These are phyloP conservation scores for Drosophila kanekoi DNA, from an alignment of 2,888 invertebrate species.

Conservation along the genomic window DNA sequence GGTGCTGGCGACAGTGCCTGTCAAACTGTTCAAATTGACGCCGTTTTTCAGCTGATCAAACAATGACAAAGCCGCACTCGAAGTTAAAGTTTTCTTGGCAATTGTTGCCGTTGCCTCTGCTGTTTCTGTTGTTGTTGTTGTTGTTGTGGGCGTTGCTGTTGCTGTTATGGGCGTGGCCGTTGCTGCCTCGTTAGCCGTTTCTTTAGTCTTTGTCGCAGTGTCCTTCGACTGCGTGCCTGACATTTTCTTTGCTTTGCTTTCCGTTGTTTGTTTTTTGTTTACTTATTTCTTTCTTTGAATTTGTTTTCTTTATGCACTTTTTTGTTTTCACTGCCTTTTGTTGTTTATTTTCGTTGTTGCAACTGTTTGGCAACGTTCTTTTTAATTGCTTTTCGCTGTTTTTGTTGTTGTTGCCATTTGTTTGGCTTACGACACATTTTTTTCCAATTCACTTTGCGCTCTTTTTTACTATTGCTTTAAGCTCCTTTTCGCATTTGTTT, in stretches of 20 bases:
- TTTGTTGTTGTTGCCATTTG: constrained; percentile 36
- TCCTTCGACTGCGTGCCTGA: constrained; percentile 53
- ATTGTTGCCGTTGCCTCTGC: constrained; percentile 27
- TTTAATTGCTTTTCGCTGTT: constrained; percentile 31
- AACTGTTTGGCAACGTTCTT: constrained; percentile 33
- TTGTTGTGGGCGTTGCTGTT: constrained; percentile 19
- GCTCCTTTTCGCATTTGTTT: constrained; percentile 15
- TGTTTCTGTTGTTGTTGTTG: constrained; percentile 12
- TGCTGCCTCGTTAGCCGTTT: constrained; percentile 29
- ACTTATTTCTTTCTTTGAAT: constrained; percentile 2
- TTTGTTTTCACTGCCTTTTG: constrained; percentile 22
- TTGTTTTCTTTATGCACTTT: constrained; percentile 47
- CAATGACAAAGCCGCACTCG: constrained; percentile 71
- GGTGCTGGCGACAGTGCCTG: constrained; percentile 46
- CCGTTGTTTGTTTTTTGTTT: constrained; percentile 15
- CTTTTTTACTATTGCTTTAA: constrained; percentile 7
- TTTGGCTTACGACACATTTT: constrained; percentile 40
- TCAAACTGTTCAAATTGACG: constrained; percentile 76
- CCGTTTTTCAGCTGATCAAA: constrained; percentile 83
- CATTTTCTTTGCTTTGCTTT: constrained; percentile 53
- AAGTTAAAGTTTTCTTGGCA: constrained; percentile 60
- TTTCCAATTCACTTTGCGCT: constrained; percentile 8
- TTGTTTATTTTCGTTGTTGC: constrained; percentile 22
- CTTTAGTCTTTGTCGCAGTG: constrained; percentile 47
- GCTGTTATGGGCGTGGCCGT: constrained; percentile 16